Evolutionary conservation across 2,113 vertebrate species (phyloP).

Genomic region (Odontesthes bonariensis): DNA sequence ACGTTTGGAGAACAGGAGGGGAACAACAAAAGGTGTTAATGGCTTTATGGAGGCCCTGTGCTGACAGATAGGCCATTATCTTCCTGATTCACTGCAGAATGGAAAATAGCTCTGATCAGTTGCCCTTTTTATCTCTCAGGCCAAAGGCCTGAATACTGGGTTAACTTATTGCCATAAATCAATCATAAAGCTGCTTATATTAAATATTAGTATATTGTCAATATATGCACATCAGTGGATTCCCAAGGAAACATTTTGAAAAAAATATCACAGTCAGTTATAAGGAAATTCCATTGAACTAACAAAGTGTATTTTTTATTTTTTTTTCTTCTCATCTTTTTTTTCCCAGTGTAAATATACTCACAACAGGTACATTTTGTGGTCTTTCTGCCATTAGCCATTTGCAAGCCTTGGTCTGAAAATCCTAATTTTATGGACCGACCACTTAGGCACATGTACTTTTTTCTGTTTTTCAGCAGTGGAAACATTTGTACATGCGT

Average conservation of each 20-base stretch:
- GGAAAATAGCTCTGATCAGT: constrained; percentile 94
- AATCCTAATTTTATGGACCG: background rate
- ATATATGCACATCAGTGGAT: background rate
- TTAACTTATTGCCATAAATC: constrained; percentile 49
- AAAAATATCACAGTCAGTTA: background rate
- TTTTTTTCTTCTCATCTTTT: background rate
- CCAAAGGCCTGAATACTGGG: constrained; percentile 50
- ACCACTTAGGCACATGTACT: no score
- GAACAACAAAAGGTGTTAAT: constrained; percentile 98
- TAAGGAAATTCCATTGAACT: background rate
- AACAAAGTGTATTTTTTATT: background rate
- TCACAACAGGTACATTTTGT: no score
- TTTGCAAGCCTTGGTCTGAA: background rate
- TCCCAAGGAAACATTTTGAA: background rate
- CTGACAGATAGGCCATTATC: constrained; percentile 95
- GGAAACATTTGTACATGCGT: constrained; percentile 31
- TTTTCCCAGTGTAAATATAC: background rate
- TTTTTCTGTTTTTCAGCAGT: constrained; percentile 23
- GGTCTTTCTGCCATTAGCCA: background rate
- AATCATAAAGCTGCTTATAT: constrained; percentile 43
- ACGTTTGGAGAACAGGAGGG: constrained; percentile 86
- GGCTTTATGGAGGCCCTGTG: constrained; percentile 92
- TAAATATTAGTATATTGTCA: constrained; percentile 21
- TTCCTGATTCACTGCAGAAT: constrained; percentile 89
- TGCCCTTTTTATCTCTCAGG: constrained; percentile 89